These are phyloP conservation scores for Dioctria rufipes DNA, from an alignment of 2,888 invertebrate genomes.

Conservation along the genomic window DNA sequence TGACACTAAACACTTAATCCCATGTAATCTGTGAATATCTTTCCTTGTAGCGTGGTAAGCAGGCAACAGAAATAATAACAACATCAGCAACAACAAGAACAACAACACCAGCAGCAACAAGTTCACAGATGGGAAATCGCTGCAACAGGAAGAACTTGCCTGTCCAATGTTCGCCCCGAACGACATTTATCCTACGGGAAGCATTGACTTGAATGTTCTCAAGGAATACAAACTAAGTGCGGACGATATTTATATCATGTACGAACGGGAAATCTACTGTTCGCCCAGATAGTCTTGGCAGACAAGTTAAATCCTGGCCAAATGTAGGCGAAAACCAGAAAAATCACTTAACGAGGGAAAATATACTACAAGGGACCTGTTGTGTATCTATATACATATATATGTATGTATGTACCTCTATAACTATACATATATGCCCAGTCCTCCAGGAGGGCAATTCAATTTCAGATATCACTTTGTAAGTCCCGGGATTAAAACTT, in stretches of 20 bases:
- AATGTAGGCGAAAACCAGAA: slow-evolving; percentile 55
- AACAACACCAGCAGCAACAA: background rate
- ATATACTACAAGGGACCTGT: slow-evolving; percentile 10
- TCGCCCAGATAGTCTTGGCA: slow-evolving; percentile 9
- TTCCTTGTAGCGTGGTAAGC: background rate
- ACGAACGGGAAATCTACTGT: slow-evolving; percentile 1
- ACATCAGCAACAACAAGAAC: no score
- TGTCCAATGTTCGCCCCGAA: background rate
- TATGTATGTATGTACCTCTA: no score
- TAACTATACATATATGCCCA: background rate
- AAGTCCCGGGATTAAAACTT: slow-evolving; percentile 47
- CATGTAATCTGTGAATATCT: slow-evolving; percentile 42
- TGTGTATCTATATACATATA: no score
- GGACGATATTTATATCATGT: background rate
- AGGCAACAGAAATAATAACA: no score
- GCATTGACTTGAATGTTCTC: background rate
- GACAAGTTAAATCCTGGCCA: slow-evolving; percentile 44
- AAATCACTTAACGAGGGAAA: slow-evolving; percentile 54
- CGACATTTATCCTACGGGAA: slow-evolving; percentile 14
- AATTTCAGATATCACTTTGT: slow-evolving; percentile 45
- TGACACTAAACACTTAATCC: slow-evolving; percentile 51
- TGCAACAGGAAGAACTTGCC: slow-evolving; percentile 51
- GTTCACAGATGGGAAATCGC: background rate
- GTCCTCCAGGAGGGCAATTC: slow-evolving; percentile 20
- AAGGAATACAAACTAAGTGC: background rate